These are phyloP conservation scores for Philereme transversata DNA, from an alignment of 2,888 invertebrate species.

Conservation along the genomic window DNA sequence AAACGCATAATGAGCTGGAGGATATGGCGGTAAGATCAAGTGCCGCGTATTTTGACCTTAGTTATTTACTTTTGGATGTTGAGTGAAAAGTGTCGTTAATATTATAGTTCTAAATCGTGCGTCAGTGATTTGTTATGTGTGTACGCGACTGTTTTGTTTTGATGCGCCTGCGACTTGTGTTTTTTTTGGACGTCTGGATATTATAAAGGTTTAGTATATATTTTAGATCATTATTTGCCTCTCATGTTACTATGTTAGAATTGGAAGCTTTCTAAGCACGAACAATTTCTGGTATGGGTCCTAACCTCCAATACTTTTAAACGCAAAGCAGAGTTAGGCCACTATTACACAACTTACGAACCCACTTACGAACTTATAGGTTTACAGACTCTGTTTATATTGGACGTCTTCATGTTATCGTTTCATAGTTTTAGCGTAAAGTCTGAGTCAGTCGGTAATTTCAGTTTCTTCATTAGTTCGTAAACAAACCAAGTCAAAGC, in stretches of 20 bases:
- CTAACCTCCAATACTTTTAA: no score
- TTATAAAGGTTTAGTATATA: background rate
- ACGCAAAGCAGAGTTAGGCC: no score
- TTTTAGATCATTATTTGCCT: background rate
- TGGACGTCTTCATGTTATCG: constrained; percentile 3
- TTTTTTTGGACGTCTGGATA: constrained; percentile 45
- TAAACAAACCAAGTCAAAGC: constrained; percentile 11
- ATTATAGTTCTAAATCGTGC: constrained; percentile 37
- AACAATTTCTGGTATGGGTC: no score
- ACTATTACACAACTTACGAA: no score
- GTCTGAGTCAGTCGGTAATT: background rate
- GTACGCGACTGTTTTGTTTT: constrained; percentile 46
- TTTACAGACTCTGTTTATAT: background rate
- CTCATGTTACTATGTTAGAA: no score
- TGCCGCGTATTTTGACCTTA: constrained; percentile 9
- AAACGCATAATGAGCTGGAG: constrained; percentile 47
- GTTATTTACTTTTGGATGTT: background rate
- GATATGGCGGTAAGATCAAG: constrained; percentile 35
- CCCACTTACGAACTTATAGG: no score
- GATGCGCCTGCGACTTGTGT: constrained; percentile 44
- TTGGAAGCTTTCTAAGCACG: no score
- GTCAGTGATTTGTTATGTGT: constrained; percentile 22
- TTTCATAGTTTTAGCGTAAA: background rate
- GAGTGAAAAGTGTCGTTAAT: constrained; percentile 36
- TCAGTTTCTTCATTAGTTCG: constrained; percentile 7